These are phyloP conservation scores for Pterophyllum scalare DNA, from an alignment of 2,113 vertebrate species.

Conservation along the genomic window DNA sequence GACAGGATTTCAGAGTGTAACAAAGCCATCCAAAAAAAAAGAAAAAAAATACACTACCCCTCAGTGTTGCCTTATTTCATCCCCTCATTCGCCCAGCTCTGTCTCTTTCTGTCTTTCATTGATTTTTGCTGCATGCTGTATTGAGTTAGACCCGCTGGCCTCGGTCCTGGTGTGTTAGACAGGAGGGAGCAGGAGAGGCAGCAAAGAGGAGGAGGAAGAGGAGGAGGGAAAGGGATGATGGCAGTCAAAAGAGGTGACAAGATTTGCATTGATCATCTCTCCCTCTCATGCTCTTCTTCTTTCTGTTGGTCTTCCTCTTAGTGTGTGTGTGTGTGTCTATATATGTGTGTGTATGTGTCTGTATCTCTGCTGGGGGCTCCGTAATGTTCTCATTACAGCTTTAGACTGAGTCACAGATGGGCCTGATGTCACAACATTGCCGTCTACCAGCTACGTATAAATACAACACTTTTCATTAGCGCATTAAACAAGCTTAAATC, in stretches of 20 bases:
- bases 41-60: slow-evolving; percentile 12
- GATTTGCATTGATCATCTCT: slow-evolving; percentile 59
- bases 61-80: slow-evolving; percentile 27
- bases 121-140: slow-evolving; percentile 63
- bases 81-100: neutral
- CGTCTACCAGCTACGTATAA: slow-evolving; percentile 50
- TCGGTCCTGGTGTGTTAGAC: slow-evolving; percentile 34
- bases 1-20: neutral
- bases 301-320: slow-evolving; percentile 7
- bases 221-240: slow-evolving; percentile 43
- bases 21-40: slow-evolving; percentile 15
- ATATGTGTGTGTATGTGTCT: neutral
- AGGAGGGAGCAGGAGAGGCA: slow-evolving; percentile 13
- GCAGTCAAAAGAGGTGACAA: slow-evolving; percentile 52
- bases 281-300: slow-evolving; percentile 8
- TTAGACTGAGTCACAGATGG: slow-evolving; percentile 68
- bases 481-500: slow-evolving; percentile 62
- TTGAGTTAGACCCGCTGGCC: slow-evolving; percentile 57
- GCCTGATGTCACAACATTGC: slow-evolving; percentile 62
- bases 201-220: neutral
- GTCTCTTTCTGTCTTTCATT: slow-evolving; percentile 53
- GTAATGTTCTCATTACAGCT: slow-evolving; percentile 67
- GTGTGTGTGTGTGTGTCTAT: neutral
- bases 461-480: slow-evolving; percentile 69
- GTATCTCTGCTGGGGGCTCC: slow-evolving; percentile 45